Base-by-base conservation (phyloP, 1,140 invertebrate genomes). In the Drosophila suzukii region DNA sequence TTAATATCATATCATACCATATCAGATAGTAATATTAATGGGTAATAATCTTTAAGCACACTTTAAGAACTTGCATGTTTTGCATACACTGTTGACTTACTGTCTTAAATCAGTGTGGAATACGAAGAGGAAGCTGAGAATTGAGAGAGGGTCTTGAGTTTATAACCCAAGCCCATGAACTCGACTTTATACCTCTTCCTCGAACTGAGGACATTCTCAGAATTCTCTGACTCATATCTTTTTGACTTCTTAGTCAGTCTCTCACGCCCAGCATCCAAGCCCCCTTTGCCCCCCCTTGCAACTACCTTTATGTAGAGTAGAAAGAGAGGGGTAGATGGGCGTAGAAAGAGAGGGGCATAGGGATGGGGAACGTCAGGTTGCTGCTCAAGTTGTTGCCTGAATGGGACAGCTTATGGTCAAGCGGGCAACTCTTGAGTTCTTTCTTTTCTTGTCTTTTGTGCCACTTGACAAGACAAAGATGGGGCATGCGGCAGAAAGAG, bases 371-470 rank as follows among this genome's bases (percentile, higher is more conserved):
- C 72, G 56, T 73, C 58, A 75, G 58, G 51, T 62, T 75, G 66
- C 56, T 71, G 49, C 62, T 71, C 54, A 70, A 51, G 58, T 66
- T 57, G 70, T 56, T 43, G 61, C 47, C 61, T 65, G 66, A 74
- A 58, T 57, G 59, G 59, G 54, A 41, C 60, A 75, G 72, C 71
- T 75, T 75, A 75, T 75, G 73, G 73, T 75, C 73, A 75, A 75
- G 71, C 73, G 70, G 38, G 6, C 34, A 60, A 38, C 58, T 63
- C 44, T 63, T 13, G 38, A 63, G 59, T 36, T 66, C 57, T 61
- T 50, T 63, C n/a, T 44, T 58, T 50, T 68, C 71, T 74, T 75
- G 71, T 75, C 73, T 75, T 75, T 75, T 75, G 73, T 66, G 49
- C 59, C 71, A 75, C 62, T 77, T 76, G 51, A 77, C 56, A 46